phyloP scores from a whole-genome alignment of 30 jellyfish, hydroid and myxozoan genomes.

The Aurelia sp. region DNA sequence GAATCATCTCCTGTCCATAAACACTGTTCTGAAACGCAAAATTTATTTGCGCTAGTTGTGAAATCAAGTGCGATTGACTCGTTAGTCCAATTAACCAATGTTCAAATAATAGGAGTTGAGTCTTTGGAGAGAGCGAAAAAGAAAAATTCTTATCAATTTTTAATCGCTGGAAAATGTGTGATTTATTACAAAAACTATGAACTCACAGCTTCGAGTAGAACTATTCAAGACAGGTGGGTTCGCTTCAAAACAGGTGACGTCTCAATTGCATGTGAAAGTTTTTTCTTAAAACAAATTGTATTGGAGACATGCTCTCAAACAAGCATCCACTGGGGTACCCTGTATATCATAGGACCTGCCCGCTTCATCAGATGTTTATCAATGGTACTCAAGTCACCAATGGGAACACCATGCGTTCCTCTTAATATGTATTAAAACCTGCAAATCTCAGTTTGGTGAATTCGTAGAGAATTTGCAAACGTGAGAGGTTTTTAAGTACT shows the following conservation, averaged over 20 bases:
- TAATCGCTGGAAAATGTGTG: slow-evolving; percentile 74
- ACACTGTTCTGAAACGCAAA: slow-evolving; percentile 5
- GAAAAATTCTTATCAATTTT: slow-evolving; percentile 65
- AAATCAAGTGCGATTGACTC: slow-evolving; percentile 20
- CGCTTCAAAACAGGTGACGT: slow-evolving; percentile 44
- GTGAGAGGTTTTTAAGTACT: too few relatives aligned
- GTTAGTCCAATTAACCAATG: slow-evolving; percentile 49
- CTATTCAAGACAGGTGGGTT: slow-evolving; percentile 66
- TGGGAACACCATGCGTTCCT: too few relatives aligned
- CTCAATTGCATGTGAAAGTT: slow-evolving; percentile 36
- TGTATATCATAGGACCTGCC: too few relatives aligned
- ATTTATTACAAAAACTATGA: slow-evolving; percentile 54
- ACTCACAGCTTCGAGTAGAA: slow-evolving; percentile 58
- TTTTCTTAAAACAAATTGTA: slow-evolving; percentile 35
- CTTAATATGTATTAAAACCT: too few relatives aligned
- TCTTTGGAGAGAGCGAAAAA: slow-evolving; percentile 17
- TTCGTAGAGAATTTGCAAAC: too few relatives aligned
- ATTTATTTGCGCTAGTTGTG: slow-evolving; percentile 13
- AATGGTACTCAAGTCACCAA: too few relatives aligned
- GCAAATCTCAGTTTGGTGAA: too few relatives aligned
- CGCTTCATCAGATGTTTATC: too few relatives aligned
- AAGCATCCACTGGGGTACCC: neutral
- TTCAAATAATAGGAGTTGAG: slow-evolving; percentile 31
- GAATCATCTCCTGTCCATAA: slow-evolving; percentile 25
- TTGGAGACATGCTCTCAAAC: slow-evolving; percentile 36